Evolutionary conservation across 2,888 invertebrate species (phyloP).

Genomic region (Oxytorus armatus): DNA sequence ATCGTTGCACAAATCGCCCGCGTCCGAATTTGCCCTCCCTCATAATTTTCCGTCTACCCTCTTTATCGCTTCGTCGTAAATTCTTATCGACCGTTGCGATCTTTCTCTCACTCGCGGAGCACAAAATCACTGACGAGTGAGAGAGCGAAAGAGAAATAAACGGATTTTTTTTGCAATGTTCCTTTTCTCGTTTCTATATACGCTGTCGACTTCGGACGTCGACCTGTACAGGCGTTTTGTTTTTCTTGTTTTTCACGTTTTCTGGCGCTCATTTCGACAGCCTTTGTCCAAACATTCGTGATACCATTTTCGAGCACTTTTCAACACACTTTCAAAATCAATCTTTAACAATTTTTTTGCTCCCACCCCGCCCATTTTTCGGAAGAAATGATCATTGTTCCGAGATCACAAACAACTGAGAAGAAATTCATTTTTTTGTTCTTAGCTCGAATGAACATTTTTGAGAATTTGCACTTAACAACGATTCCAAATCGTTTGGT

Average conservation of each 20-base stretch:
- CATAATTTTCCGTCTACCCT: conserved; percentile 70
- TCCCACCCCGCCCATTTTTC: neutral
- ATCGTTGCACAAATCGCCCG: conserved; percentile 76
- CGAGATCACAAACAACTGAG: no score
- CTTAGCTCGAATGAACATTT: no score
- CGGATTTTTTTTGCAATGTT: conserved; percentile 7
- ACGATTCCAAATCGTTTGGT: no score
- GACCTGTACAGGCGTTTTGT: conserved; percentile 25
- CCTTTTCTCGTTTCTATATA: neutral
- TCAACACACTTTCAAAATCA: neutral
- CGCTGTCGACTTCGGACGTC: conserved; percentile 14
- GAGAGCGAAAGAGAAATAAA: conserved; percentile 19
- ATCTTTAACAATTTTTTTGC: neutral
- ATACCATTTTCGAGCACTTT: neutral
- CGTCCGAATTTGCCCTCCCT: conserved; percentile 74
- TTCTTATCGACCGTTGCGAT: conserved; percentile 66
- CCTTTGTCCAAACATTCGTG: neutral
- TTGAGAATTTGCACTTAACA: no score
- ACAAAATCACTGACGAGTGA: conserved; percentile 58
- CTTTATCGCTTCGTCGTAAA: conserved; percentile 67
- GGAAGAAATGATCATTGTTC: no score
- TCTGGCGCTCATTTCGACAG: conserved; percentile 16
- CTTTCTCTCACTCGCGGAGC: conserved; percentile 61
- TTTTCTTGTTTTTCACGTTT: conserved; percentile 10
- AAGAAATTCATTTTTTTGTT: no score